Conservation (phyloP, 2,113 vertebrate species). For the Tragelaphus buxtoni region DNA sequence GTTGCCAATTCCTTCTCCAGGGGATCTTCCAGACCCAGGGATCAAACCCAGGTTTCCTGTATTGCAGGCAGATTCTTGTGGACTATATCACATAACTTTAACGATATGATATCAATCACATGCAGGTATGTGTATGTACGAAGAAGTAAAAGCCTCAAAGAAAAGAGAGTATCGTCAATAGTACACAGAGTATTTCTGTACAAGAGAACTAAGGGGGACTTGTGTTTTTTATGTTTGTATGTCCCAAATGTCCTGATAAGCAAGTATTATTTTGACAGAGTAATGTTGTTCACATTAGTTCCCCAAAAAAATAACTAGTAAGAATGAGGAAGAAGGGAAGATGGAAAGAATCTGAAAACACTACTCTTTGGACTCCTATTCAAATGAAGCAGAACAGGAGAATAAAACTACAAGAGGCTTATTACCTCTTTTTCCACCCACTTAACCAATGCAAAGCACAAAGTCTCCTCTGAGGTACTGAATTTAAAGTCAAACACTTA, state of each 20-base stretch:
- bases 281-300: not conserved
- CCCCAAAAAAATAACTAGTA: not conserved
- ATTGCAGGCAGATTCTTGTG: not conserved
- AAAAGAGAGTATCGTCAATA: not conserved
- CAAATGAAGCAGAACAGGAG: not conserved
- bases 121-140: not conserved
- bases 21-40: not conserved
- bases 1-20: not conserved
- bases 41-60: not conserved
- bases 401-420: not conserved
- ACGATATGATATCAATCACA: not conserved
- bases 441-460: not conserved
- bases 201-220: not conserved
- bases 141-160: not conserved
- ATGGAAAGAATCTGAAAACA: not conserved
- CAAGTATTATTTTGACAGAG: not conserved
- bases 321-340: not conserved
- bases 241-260: not conserved
- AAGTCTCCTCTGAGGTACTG: not conserved
- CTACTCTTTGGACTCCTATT: not conserved
- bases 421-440: not conserved
- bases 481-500: not conserved
- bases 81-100: not conserved
- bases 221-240: not conserved
- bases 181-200: not conserved